These are phyloP conservation scores for Endomychus coccineus DNA, from an alignment of 2,888 invertebrate genomes.

Conservation along the genomic window DNA sequence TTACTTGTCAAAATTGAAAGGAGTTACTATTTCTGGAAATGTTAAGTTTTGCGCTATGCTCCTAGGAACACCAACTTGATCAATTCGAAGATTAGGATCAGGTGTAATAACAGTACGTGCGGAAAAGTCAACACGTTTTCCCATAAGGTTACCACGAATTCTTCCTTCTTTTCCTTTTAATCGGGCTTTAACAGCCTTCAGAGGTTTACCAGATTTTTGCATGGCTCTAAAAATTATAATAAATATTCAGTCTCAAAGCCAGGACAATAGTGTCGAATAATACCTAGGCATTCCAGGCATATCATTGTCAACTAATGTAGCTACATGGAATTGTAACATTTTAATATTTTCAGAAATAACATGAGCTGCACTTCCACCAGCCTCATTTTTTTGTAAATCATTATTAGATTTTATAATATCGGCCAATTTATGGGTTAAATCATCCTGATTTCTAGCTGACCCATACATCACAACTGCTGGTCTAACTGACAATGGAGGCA, in stretches of 20 bases:
- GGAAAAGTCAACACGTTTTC: constrained; percentile 99
- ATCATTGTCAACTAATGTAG: constrained; percentile 96
- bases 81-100: constrained; percentile 89
- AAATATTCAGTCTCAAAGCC: too few species aligned
- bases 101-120: constrained; percentile 98
- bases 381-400: constrained; percentile 90
- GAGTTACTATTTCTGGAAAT: constrained; percentile 98
- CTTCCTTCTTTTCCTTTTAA: constrained; percentile 98
- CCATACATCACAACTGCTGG: constrained; percentile 99
- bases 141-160: constrained; percentile 99
- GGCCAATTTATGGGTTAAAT: constrained; percentile 96
- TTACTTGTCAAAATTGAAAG: constrained; percentile 94
- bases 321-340: constrained; percentile 97
- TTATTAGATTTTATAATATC: constrained; percentile 99
- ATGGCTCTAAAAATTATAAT: constrained; percentile 62
- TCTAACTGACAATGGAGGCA: constrained; percentile 91
- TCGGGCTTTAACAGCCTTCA: constrained; percentile 95
- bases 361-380: constrained; percentile 94
- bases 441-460: constrained; percentile 97
- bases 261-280: too few species aligned
- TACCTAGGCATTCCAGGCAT: constrained; percentile 92
- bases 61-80: constrained; percentile 95
- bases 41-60: constrained; percentile 99
- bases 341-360: constrained; percentile 95
- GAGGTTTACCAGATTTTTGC: constrained; percentile 97